Percentiles rank a stretch among this genome's conserved stretches.
Conservation (phyloP, 2,888 invertebrate genomes). For the Drosophila mettleri region DNA sequence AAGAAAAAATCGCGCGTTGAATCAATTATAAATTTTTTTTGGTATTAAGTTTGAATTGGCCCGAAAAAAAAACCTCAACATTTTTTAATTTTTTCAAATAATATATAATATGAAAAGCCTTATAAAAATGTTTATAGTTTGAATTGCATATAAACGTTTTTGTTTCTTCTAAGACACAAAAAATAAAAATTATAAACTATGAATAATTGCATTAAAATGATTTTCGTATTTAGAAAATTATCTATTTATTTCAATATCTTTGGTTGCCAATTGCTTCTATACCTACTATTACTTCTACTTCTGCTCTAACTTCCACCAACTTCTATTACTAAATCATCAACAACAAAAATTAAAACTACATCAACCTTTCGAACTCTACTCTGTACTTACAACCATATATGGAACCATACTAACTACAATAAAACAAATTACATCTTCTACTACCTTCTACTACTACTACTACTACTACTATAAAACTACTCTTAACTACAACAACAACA, state of each 20-base stretch:
- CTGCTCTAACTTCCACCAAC: constrained; percentile 67
- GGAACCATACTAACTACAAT: constrained; percentile 81
- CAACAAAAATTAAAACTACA: constrained; percentile 53
- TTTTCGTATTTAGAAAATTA: constrained; percentile 42
- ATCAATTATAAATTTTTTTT: constrained; percentile 7
- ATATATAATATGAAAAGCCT: constrained; percentile 12
- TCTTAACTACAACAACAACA: constrained; percentile 77
- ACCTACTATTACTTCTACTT: constrained; percentile 73
- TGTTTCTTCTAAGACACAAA: constrained; percentile 1
- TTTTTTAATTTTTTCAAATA: neutral
- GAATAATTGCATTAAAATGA: constrained; percentile 31
- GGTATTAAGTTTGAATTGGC: neutral
- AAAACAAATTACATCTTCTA: constrained; percentile 83
- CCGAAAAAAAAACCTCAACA: neutral
- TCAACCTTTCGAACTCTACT: constrained; percentile 56
- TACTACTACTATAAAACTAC: constrained; percentile 42
- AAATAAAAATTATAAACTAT: constrained; percentile 8
- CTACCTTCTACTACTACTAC: constrained; percentile 72
- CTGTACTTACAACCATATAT: constrained; percentile 59
- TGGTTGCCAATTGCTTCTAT: constrained; percentile 73
- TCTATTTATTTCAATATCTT: constrained; percentile 52
- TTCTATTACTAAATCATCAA: constrained; percentile 45
- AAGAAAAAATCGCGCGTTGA: neutral
- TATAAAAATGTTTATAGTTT: constrained; percentile 19
- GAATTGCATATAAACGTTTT: constrained; percentile 14